Base-by-base conservation (phyloP, 1,140 invertebrate genomes). In the Drosophila aff. region DNA sequence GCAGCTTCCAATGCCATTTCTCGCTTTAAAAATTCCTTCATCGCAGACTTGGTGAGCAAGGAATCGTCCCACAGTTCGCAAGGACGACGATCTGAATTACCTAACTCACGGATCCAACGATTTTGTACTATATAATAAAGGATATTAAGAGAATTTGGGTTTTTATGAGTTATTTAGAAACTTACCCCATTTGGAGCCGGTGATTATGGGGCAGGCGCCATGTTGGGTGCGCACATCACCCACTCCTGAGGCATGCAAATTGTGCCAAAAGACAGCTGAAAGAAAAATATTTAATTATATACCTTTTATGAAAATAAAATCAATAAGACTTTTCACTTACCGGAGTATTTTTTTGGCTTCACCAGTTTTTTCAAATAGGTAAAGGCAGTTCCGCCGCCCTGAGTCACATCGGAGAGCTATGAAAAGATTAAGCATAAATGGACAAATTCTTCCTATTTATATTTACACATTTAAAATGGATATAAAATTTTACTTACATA, bases 121-220 rank as follows among this genome's bases (percentile, higher is more conserved):
- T 92, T 92, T 41, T 79, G 84, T 15, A 92, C 91, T 92, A 38
- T 10, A 50, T 9, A 41, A 64, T 3, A 41, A 41, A 18, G 9
- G 0, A 69, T 11, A 60, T 38, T 23, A n/a, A 11, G 9, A 2
- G 13, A 26, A 41, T 9, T 10, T 26, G 10, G 0, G 6, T 9
- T 3, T 11, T 11, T 23, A 9, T 13, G 0, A 18, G 1, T 2
- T 13, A 15, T 18, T 9, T 1, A 16, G 3, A n/a, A 36, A 8
- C 89, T 74, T 61, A 92, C 92, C 97, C 98, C 98, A 99, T 94
- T 99, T 99, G 13, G 97, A 96, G 55, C 99, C 99, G 1, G 97
- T 95, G n/a, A 99, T 95, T 43, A 99, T 98, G 41, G 99, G 99
- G 93, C 99, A 99, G 38, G 98, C 98, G 21, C 98, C 98, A 94